Conservation (phyloP, 2,888 invertebrate species). For the Eilema sororculum region DNA sequence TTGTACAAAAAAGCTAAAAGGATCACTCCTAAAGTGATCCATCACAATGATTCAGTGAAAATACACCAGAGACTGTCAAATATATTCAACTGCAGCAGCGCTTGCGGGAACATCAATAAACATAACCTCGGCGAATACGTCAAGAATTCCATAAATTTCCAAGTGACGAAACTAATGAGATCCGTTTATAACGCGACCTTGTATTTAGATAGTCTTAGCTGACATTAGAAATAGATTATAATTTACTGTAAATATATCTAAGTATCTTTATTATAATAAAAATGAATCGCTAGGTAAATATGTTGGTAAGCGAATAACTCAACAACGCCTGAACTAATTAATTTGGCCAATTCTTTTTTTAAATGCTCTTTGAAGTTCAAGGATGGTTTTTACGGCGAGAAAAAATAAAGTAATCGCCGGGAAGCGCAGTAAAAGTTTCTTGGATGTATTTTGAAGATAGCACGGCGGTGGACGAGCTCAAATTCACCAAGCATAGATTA, state of each 20-base stretch:
- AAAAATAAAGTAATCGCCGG: no score
- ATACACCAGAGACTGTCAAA: slow-evolving; percentile 66
- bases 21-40: slow-evolving; percentile 72
- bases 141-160: slow-evolving; percentile 66
- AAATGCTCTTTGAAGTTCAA: no score
- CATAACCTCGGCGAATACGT: slow-evolving; percentile 71
- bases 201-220: slow-evolving; percentile 76
- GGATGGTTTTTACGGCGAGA: no score
- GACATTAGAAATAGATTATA: slow-evolving; percentile 51
- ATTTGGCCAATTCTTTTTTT: no score
- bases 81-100: slow-evolving; percentile 68
- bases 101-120: slow-evolving; percentile 62
- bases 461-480: no score
- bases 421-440: no score
- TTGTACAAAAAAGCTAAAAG: slow-evolving; percentile 73
- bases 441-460: no score
- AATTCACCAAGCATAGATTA: no score
- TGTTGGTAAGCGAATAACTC: no score
- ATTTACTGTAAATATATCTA: not conserved
- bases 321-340: no score
- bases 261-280: not conserved
- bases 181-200: slow-evolving; percentile 71
- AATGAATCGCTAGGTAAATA: no score
- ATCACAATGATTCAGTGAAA: slow-evolving; percentile 70
- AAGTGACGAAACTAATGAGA: slow-evolving; percentile 70